A percentile compares a stretch with the other conserved stretches of the same genome.
Evolutionary conservation across 1,140 invertebrate genomes (phyloP).

Genomic region (Drosophila santomea): DNA sequence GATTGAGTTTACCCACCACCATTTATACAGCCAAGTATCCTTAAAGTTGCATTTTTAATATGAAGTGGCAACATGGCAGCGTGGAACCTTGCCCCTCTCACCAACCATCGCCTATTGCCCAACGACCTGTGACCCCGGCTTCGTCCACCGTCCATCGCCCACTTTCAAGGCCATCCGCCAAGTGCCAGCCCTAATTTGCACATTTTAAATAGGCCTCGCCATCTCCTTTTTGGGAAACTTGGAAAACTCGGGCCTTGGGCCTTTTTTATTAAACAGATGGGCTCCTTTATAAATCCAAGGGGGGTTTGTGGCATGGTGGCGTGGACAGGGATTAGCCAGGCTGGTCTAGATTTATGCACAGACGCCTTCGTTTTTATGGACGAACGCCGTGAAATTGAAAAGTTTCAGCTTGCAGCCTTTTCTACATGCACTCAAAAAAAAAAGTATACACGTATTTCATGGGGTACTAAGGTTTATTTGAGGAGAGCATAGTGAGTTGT

Average conservation of each 20-base stretch:
- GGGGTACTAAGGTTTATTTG: too few species aligned
- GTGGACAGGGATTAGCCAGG: conserved; percentile 57
- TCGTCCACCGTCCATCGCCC: background rate
- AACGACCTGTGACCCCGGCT: background rate
- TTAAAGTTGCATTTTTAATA: conserved; percentile 66
- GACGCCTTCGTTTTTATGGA: conserved; percentile 72
- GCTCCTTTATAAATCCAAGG: conserved; percentile 10
- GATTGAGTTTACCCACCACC: conserved; percentile 2
- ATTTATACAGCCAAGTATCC: conserved; percentile 42
- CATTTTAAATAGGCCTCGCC: conserved; percentile 75
- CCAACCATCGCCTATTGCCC: background rate
- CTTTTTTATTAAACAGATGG: conserved; percentile 71
- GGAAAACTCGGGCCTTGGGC: conserved; percentile 16
- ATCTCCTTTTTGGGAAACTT: conserved; percentile 1
- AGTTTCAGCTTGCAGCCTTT: conserved; percentile 48
- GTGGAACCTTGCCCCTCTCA: conserved; percentile 1
- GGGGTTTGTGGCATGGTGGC: background rate
- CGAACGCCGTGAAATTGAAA: conserved; percentile 68
- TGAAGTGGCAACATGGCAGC: conserved; percentile 67
- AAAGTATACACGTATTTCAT: too few species aligned
- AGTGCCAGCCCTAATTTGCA: conserved; percentile 77
- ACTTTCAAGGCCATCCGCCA: conserved; percentile 45
- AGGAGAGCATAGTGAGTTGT: too few species aligned
- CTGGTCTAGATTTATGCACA: conserved; percentile 73
- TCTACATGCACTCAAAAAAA: conserved; percentile 4